These are phyloP conservation scores for Serripes groenlandicus DNA, from an alignment of 2,888 invertebrate species.

Conservation along the genomic window DNA sequence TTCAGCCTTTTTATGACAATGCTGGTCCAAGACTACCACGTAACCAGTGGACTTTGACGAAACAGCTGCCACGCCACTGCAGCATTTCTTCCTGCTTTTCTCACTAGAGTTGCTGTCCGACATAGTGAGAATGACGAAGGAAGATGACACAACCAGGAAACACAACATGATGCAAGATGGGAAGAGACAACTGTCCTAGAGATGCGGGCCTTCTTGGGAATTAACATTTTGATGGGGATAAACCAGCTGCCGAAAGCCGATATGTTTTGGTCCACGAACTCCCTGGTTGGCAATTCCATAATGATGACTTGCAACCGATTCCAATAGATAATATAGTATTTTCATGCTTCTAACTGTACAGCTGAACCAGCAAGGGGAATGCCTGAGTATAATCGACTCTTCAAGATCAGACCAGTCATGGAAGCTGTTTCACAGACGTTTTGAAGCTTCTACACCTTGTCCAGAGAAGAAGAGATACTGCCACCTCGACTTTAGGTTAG, in stretches of 20 bases:
- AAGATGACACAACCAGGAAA: too few species aligned
- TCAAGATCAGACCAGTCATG: conserved; percentile 24
- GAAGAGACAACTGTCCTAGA: too few species aligned
- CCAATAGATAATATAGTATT: conserved; percentile 13
- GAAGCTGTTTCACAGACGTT: conserved; percentile 10
- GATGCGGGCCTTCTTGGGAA: conserved; percentile 38
- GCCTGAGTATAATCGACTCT: neutral
- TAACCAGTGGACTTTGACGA: too few species aligned
- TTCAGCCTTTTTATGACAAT: too few species aligned
- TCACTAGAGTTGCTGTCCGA: too few species aligned
- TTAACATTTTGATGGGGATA: conserved; percentile 55
- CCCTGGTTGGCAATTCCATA: neutral
- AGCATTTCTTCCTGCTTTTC: too few species aligned
- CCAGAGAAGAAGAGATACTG: neutral
- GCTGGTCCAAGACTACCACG: too few species aligned
- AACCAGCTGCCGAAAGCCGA: conserved; percentile 24
- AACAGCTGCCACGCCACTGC: too few species aligned
- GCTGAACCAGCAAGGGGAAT: neutral
- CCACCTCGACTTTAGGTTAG: conserved; percentile 16
- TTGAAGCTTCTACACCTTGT: conserved; percentile 6
- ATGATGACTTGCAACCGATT: conserved; percentile 26
- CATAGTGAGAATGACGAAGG: too few species aligned
- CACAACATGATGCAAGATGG: too few species aligned
- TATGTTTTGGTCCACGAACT: conserved; percentile 51
- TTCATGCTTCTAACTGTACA: conserved; percentile 6